Evolutionary conservation across 1,140 invertebrate species (phyloP), one percentile per base, ranked within the genome.

Genomic region (Atta colombica): DNA sequence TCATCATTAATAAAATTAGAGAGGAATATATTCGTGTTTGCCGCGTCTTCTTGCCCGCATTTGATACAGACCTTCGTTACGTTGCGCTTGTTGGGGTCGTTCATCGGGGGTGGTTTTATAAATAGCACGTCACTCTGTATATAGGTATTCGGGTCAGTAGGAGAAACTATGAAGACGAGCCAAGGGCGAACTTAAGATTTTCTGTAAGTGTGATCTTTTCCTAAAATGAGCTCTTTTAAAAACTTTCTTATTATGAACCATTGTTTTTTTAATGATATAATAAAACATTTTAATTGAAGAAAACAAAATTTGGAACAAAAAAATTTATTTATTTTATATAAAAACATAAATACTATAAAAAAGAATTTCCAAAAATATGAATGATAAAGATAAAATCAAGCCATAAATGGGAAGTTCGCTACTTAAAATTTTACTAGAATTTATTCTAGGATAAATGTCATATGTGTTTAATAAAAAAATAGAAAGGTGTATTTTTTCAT

Each of bases 101-200:
- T 92, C 86, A 88, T 92, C 87, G 91, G 89, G 91, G 93, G 91
- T 93, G 90, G 88, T 92, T 93, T 91, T 94, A 94, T 92, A 92
- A 93, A 94, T 94, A 94, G 87, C 88, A 60, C 61, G 65, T 69
- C 87, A 65, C 69, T 84, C 86, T 89, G 65, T 94, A 91, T 90
- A 93, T 94, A 92, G 90, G 92, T 91, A 94, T 94, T 93, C 88
- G 90, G 92, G 94, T 94, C 92, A 94, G 72, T 90, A 88, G 81
- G 86, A 86, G 88, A 91, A 85, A 92, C 88, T 72, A 84, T 74
- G 71, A 92, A 90, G 90, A 80, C 72, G 84, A 93, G 89, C 90
- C 93, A 94, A 94, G 94, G 93, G 91, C 93, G 91, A 87, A 77
- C 61, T 84, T 49, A 88, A 86, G 45, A 86, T 88, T 86, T 77